Percentiles rank a stretch among this genome's conserved stretches.
Conservation (phyloP, 2,797 vertebrate genomes). For the Yasuhikotakia modesta region DNA sequence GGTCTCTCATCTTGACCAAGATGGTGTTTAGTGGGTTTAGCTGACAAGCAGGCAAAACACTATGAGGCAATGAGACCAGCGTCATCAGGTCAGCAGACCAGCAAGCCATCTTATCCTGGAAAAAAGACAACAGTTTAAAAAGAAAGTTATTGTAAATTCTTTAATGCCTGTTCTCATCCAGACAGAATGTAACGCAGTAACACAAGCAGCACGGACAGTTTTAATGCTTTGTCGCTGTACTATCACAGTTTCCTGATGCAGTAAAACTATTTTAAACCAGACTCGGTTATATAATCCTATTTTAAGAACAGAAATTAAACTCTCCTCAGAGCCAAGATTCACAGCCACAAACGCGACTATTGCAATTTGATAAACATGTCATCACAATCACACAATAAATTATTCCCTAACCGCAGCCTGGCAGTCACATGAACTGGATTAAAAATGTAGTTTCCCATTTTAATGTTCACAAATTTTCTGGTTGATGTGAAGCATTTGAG, state of each 20-base stretch:
- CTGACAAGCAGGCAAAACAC: too few relatives aligned
- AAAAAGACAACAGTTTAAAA: too few relatives aligned
- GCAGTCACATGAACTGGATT: not conserved
- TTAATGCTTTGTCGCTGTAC: not conserved
- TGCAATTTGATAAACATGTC: slow-evolving; percentile 12
- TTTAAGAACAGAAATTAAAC: slow-evolving; percentile 1
- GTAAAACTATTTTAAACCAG: slow-evolving; percentile 1
- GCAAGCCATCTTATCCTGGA: too few relatives aligned
- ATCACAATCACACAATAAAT: slow-evolving; percentile 1
- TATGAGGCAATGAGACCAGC: too few relatives aligned
- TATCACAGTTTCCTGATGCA: not conserved
- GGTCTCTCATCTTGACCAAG: too few relatives aligned
- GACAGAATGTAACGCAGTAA: not conserved
- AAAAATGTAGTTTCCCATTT: slow-evolving; percentile 8
- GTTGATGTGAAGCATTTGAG: not conserved
- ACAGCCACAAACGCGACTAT: slow-evolving; percentile 6
- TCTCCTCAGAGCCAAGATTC: not conserved
- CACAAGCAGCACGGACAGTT: not conserved
- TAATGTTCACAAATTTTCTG: slow-evolving; percentile 5
- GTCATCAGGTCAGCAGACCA: too few relatives aligned
- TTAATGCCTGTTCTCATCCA: not conserved
- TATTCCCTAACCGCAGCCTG: not conserved
- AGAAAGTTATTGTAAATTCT: not conserved
- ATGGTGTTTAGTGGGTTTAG: too few relatives aligned
- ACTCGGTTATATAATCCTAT: not conserved